Evolutionary conservation across 2,113 vertebrate species (phyloP), one percentile per base, ranked within the genome.

Genomic region (Odocoileus virginianus): DNA sequence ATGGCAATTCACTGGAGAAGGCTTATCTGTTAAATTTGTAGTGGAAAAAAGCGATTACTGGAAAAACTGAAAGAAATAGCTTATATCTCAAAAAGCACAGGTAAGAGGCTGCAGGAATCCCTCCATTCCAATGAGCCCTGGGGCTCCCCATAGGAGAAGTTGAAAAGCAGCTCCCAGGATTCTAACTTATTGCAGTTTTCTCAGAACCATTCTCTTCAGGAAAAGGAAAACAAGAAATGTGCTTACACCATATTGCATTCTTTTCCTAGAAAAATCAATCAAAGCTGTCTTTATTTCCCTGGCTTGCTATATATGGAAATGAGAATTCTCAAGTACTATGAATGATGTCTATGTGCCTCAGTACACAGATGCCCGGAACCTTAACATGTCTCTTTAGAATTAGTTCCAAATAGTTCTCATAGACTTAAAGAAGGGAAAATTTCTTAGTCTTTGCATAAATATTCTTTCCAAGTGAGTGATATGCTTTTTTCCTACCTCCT

Each of bases 211-310:
- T 74, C 45, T 61, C 43, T 57, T 82, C 27, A 88, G 85, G 45
- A 93, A 91, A 89, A 52, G 57, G 45, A 94, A 93, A 93, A 47
- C n/a, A 83, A 67, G 87, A 57, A 84, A 79, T 30, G 1, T 74
- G 25, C 67, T 97, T 43, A 82, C 25, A 84, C 27, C 16, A 71
- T 43, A 64, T 74, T 96, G 93, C 85, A 93, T 45, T 87, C n/a
- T 95, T 93, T 84, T 82, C 74, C 58, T 97, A 81, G 23, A 58
- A 87, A 43, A 60, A 25, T 97, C 57, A 47, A 54, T 92, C 95
- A 98, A 86, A 89, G 57, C 40, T 92, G 43, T 84, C 79, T 95
- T 71, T 89, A 87, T 92, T 97, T 98, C 86, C 60, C 57, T 94
- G 86, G 76, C 52, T 96, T 92, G 40, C 54, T 87, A 55, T 87